These are phyloP conservation scores for Rhamphomyia laevipes DNA, from an alignment of 2,888 invertebrate species.

Conservation along the genomic window DNA sequence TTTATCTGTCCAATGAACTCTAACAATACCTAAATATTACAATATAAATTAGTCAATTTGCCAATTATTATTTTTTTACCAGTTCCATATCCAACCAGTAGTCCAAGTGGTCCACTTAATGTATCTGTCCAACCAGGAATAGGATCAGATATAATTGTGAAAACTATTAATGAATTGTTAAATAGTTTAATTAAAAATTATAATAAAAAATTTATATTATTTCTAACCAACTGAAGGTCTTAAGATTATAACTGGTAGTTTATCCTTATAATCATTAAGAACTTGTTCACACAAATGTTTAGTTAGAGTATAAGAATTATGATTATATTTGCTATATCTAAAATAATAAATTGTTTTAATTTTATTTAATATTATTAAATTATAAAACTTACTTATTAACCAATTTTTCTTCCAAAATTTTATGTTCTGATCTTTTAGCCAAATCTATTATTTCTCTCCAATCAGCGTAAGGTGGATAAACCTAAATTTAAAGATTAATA, in stretches of 20 bases:
- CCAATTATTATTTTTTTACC: slow-evolving; percentile 29
- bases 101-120: slow-evolving; percentile 76
- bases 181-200: not conserved
- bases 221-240: slow-evolving; percentile 73
- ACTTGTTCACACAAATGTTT: slow-evolving; percentile 79
- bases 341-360: no score
- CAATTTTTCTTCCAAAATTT: slow-evolving; percentile 40
- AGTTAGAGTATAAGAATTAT: slow-evolving; percentile 82
- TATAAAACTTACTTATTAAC: slow-evolving; percentile 44
- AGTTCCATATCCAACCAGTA: slow-evolving; percentile 56
- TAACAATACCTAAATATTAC: slow-evolving; percentile 46
- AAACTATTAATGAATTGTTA: not conserved
- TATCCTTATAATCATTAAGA: slow-evolving; percentile 46
- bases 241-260: slow-evolving; percentile 63
- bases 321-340: not conserved
- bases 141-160: slow-evolving; percentile 42
- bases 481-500: not conserved
- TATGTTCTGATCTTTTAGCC: slow-evolving; percentile 48
- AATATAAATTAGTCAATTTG: no score
- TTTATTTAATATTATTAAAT: no score
- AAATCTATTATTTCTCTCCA: slow-evolving; percentile 56
- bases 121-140: slow-evolving; percentile 80
- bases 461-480: slow-evolving; percentile 41
- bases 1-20: slow-evolving; percentile 49
- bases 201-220: no score